A percentile compares a stretch with the other conserved stretches of the same genome.
These are phyloP conservation scores for Temnothorax longispinosus DNA, from an alignment of 1,140 invertebrate species.

Conservation along the genomic window DNA sequence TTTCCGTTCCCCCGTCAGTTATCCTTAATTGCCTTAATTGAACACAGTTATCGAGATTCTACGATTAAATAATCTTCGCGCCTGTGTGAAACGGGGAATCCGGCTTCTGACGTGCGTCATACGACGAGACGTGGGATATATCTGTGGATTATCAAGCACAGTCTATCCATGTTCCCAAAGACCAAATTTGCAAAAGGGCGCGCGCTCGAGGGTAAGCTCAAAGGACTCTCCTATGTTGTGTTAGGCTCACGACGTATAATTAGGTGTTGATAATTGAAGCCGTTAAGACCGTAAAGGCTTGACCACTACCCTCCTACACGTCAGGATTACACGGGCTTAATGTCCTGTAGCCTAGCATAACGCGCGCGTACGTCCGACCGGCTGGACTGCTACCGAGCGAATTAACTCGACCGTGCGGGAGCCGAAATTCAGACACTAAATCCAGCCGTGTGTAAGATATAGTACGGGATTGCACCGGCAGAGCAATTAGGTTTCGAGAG, in stretches of 20 bases:
- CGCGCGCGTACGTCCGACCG: not conserved
- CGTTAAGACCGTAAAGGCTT: slow-evolving; percentile 77
- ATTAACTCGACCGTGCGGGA: slow-evolving; percentile 34
- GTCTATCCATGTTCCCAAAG: slow-evolving; percentile 63
- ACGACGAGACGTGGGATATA: not conserved
- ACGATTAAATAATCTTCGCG: not conserved
- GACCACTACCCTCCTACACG: slow-evolving; percentile 72
- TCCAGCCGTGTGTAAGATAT: not conserved
- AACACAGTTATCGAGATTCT: not conserved
- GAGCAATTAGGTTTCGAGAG: not conserved
- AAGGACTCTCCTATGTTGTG: slow-evolving; percentile 70
- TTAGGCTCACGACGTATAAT: slow-evolving; percentile 79
- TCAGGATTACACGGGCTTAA: slow-evolving; percentile 70
- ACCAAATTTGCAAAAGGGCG: slow-evolving; percentile 70
- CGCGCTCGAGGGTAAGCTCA: slow-evolving; percentile 63
- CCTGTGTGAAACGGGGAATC: not conserved
- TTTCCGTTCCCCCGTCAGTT: not conserved
- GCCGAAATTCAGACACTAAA: not conserved
- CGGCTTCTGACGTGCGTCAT: slow-evolving; percentile 15
- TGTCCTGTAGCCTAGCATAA: slow-evolving; percentile 54
- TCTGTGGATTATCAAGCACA: slow-evolving; percentile 61
- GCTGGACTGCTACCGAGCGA: slow-evolving; percentile 25
- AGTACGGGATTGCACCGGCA: not conserved
- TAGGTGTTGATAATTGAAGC: slow-evolving; percentile 85
- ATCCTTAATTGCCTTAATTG: not conserved